Conservation (phyloP, 2,113 vertebrate species). For the Serinus canaria region DNA sequence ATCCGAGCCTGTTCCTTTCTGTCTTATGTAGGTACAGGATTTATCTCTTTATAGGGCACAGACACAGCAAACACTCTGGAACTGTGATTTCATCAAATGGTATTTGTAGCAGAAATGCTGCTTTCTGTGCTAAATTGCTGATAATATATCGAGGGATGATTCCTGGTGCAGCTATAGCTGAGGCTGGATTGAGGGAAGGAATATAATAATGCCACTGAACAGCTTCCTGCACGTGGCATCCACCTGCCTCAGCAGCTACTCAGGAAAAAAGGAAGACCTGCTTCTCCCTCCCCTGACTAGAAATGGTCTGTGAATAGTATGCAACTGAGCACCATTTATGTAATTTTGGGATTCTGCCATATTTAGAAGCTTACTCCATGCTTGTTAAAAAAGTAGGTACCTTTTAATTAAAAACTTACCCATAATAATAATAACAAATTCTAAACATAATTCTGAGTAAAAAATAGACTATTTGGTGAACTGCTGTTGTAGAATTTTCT, state of each 20-base stretch:
- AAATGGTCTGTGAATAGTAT: not conserved
- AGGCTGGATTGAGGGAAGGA: not conserved
- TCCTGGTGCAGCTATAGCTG: not conserved
- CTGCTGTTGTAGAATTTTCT: not conserved
- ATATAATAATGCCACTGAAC: not conserved
- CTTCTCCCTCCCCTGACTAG: not conserved
- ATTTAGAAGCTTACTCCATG: not conserved
- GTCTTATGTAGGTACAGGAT: not conserved
- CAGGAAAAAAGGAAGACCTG: not conserved
- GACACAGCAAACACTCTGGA: not conserved
- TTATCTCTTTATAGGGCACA: not conserved
- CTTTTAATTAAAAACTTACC: not conserved
- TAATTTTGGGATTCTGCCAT: not conserved
- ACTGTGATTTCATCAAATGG: not conserved
- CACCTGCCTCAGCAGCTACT: not conserved
- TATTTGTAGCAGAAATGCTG: not conserved
- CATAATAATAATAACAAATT: not conserved
- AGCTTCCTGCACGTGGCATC: not conserved
- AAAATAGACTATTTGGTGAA: not conserved
- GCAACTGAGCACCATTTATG: not conserved
- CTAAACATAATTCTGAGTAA: not conserved
- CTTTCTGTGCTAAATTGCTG: not conserved
- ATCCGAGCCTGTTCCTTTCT: not conserved
- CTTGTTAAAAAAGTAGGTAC: not conserved
- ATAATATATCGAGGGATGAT: not conserved